Percentiles rank a stretch among this genome's conserved stretches.
These are phyloP conservation scores for Lasaia peninsularis DNA, from an alignment of 1,140 invertebrate species.

Conservation along the genomic window DNA sequence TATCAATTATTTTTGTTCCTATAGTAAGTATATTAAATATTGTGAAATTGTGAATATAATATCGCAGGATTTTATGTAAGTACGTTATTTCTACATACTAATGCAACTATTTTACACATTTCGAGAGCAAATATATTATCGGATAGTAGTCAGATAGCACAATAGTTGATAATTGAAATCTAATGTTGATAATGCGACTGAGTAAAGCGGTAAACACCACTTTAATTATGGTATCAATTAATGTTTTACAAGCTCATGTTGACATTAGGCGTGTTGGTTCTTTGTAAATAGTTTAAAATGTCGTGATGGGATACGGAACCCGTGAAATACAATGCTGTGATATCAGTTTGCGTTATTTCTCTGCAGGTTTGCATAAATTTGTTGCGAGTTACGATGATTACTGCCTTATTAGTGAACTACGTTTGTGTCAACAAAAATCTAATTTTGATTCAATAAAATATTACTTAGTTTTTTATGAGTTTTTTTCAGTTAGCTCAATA, in stretches of 20 bases:
- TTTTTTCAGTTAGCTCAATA: no score
- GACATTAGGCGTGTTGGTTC: slow-evolving; percentile 32
- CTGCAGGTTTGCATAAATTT: not conserved
- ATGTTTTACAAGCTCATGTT: slow-evolving; percentile 18
- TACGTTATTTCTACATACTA: slow-evolving; percentile 18
- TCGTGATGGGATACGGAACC: slow-evolving; percentile 3
- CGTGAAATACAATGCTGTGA: slow-evolving; percentile 68
- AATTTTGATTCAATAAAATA: no score
- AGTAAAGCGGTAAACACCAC: slow-evolving; percentile 27
- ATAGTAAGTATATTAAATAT: no score
- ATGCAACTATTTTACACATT: not conserved
- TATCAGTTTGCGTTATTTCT: slow-evolving; percentile 63
- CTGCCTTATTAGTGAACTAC: not conserved
- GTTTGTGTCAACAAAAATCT: no score
- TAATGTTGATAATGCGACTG: slow-evolving; percentile 46
- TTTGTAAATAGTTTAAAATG: slow-evolving; percentile 54
- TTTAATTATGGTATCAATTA: slow-evolving; percentile 10
- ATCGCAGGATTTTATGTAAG: no score
- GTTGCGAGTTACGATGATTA: not conserved
- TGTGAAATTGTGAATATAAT: no score
- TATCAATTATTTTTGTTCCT: no score
- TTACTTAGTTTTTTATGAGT: no score
- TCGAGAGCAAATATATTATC: not conserved
- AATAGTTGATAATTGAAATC: slow-evolving; percentile 18
- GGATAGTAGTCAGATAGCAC: slow-evolving; percentile 11